Conservation (phyloP, 2,888 invertebrate species). For the Nasonia oneida region DNA sequence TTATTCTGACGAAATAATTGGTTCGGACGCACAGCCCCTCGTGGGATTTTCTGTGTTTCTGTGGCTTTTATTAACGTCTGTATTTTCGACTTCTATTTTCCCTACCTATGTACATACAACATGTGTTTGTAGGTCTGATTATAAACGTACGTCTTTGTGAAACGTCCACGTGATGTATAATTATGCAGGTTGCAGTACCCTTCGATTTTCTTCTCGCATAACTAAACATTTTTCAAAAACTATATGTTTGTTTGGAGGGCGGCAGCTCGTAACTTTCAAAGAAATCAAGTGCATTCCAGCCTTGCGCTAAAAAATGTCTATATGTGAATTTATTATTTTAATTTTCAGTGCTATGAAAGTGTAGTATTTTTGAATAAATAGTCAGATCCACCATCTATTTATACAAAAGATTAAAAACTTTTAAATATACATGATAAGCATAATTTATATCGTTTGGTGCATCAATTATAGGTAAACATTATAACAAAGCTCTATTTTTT, state of each 20-base stretch:
- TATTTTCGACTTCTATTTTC: background rate
- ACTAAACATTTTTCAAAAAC: background rate
- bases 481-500: too few species aligned
- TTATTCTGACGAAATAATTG: conserved; percentile 14
- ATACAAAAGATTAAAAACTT: too few species aligned
- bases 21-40: background rate
- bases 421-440: too few species aligned
- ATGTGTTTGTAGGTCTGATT: background rate
- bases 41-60: background rate
- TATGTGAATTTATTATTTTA: background rate
- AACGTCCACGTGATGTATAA: background rate
- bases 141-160: background rate
- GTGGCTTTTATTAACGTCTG: background rate
- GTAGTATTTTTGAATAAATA: too few species aligned
- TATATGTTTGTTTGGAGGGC: background rate
- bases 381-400: too few species aligned
- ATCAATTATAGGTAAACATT: too few species aligned
- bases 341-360: background rate
- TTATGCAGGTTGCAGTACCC: background rate
- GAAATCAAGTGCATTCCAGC: background rate
- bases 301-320: background rate
- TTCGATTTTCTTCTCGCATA: background rate
- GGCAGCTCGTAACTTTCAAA: background rate
- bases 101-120: too few species aligned
- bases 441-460: too few species aligned